Percentiles rank a stretch among this genome's conserved stretches.
phyloP scores from a whole-genome alignment of 2,888 invertebrate species.

The Macrosoma leucophasiata region DNA sequence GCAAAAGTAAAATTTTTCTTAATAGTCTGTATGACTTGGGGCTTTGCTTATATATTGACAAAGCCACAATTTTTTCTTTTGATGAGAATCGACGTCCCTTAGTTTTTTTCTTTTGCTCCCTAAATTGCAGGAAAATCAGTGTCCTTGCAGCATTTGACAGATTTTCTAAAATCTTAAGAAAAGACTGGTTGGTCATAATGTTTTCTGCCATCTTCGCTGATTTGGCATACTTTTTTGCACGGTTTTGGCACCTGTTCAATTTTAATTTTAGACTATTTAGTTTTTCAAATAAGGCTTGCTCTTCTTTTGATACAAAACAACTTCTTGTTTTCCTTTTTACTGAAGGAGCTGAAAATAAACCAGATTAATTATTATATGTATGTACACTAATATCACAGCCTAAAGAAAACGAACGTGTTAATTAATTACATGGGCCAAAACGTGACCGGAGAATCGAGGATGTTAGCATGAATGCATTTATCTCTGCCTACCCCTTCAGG shows the following conservation, averaged over 20 bases:
- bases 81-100: constrained; percentile 21
- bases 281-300: too few relatives aligned
- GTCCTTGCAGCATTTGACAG: constrained; percentile 8
- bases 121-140: constrained; percentile 11
- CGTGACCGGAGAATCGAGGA: too few relatives aligned
- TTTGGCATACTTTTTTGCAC: constrained; percentile 3
- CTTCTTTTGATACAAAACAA: too few relatives aligned
- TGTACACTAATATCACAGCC: too few relatives aligned
- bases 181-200: constrained; percentile 5
- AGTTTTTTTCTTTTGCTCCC: constrained; percentile 7
- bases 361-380: too few relatives aligned
- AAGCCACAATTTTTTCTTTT: constrained; percentile 23
- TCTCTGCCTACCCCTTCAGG: too few relatives aligned
- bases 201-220: constrained; percentile 6
- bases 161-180: constrained; percentile 5
- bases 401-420: too few relatives aligned
- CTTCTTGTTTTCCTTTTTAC: too few relatives aligned
- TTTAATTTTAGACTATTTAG: too few relatives aligned
- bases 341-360: too few relatives aligned
- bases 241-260: constrained; percentile 7
- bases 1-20: constrained; percentile 18
- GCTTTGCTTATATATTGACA: constrained; percentile 21
- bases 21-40: constrained; percentile 15
- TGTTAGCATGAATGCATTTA: too few relatives aligned
- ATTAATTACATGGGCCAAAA: too few relatives aligned